Percentiles rank a stretch among this genome's conserved stretches.
Conservation (phyloP, 1,140 invertebrate species). For the Pseudomyrmex flavicornis region DNA sequence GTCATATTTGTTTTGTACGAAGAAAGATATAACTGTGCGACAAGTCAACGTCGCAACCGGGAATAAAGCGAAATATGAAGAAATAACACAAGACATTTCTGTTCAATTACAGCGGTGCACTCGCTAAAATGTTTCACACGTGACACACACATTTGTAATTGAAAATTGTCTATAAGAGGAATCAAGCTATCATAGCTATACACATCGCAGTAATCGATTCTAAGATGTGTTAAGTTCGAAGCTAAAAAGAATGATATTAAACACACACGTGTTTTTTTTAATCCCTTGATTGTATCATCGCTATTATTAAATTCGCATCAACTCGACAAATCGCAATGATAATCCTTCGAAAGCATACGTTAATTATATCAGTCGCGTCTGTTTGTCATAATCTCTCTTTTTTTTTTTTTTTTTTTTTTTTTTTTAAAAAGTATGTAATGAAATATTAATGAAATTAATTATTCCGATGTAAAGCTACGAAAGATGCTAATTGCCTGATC, state of each 20-base stretch:
- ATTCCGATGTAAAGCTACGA: neutral
- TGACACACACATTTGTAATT: neutral
- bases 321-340: neutral
- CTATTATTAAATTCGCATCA: neutral
- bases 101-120: neutral
- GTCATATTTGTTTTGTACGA: constrained; percentile 8
- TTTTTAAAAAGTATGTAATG: too few species aligned
- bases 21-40: neutral
- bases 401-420: too few species aligned
- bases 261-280: neutral
- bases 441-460: neutral
- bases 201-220: too few species aligned
- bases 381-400: neutral
- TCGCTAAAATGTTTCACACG: too few species aligned
- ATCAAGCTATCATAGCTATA: too few species aligned
- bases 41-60: neutral
- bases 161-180: neutral
- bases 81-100: neutral
- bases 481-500: neutral
- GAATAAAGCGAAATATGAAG: neutral
- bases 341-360: neutral
- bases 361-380: neutral
- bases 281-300: neutral
- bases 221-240: too few species aligned
- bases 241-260: too few species aligned